Conservation (phyloP, 2,797 vertebrate genomes). For the Serranus cabrilla region DNA sequence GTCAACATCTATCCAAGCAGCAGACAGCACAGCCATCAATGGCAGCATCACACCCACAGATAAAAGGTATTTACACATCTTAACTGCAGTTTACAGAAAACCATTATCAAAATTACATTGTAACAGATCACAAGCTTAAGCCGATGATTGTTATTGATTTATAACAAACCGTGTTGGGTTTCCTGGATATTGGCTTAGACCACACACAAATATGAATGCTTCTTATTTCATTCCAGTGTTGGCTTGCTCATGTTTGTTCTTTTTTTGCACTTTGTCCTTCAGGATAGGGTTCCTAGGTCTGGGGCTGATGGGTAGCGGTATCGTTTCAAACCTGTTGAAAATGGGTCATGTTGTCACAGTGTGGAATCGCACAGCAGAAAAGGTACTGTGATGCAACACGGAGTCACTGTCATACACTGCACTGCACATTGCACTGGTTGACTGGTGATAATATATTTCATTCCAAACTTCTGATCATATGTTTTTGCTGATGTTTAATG, state of each 20-base stretch:
- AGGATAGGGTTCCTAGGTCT: constrained; percentile 99
- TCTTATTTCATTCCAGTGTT: background rate
- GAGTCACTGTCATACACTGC: background rate
- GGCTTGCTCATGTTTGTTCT: constrained; percentile 12
- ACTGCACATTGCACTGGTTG: no score
- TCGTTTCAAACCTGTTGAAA: constrained; percentile 98
- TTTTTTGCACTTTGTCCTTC: constrained; percentile 24
- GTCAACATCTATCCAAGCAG: constrained; percentile 98
- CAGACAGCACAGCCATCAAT: constrained; percentile 98
- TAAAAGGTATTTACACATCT: constrained; percentile 89
- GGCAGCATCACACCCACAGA: constrained; percentile 98
- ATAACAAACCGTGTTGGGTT: background rate
- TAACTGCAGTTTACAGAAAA: background rate
- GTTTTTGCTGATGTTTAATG: no score
- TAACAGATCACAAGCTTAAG: no score
- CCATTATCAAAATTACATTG: background rate
- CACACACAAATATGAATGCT: background rate
- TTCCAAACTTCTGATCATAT: no score
- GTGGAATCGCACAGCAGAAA: constrained; percentile 99
- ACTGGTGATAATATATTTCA: no score
- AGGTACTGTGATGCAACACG: constrained; percentile 82
- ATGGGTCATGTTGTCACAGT: constrained; percentile 98
- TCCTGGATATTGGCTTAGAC: background rate
- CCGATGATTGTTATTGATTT: background rate
- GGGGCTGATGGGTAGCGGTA: constrained; percentile 97